Base-by-base conservation (phyloP, 2,113 vertebrate species). In the Eclectus roratus region DNA sequence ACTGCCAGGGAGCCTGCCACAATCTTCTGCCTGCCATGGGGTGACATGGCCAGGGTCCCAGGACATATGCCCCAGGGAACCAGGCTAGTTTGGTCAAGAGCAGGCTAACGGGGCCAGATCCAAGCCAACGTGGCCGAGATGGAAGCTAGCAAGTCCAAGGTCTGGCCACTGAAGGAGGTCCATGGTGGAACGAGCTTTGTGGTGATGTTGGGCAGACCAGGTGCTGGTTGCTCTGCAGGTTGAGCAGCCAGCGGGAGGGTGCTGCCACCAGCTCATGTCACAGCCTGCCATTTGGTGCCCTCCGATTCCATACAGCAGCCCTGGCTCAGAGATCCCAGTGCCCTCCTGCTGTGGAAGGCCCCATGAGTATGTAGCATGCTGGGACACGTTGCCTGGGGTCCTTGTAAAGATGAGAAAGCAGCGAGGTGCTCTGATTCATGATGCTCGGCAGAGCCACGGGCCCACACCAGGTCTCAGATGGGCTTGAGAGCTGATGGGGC, bases 291-390 rank as follows among this genome's bases (percentile, higher is more conserved):
- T 69, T 89, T 46, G 94, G 94, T 95, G 87, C 70, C 87, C 81
- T 94, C 93, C 27, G 1, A n/a, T 79, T 85, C 78, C 13, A 0
- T 31, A 58, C 94, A 88, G 81, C 91, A 95, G 95, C 91, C 91
- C 87, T 94, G 94, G 74, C 84, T 70, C 95, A 56, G 78, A 96
- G 81, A 96, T 74, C 85, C 76, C 81, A 41, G 14, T 11, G 68
- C 71, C 93, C 95, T 97, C 94, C 95, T 89, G 94, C 91, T 89
- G 69, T 63, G 65, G 93, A 88, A 96, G 91, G 84, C 93, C 95
- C 93, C 89, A 80, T 6, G 58, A 95, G 91, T 82, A 43, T 3
- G 0, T 91, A 96, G 95, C 94, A 95, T 97, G 94, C 91, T 55
- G 96, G 89, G 84, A 80, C 94, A 96, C 44, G 0, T 89, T 91